Evolutionary conservation across 2,888 invertebrate species (phyloP), one percentile per base, ranked within the genome.

Genomic region (Neoaliturus tenellus): DNA sequence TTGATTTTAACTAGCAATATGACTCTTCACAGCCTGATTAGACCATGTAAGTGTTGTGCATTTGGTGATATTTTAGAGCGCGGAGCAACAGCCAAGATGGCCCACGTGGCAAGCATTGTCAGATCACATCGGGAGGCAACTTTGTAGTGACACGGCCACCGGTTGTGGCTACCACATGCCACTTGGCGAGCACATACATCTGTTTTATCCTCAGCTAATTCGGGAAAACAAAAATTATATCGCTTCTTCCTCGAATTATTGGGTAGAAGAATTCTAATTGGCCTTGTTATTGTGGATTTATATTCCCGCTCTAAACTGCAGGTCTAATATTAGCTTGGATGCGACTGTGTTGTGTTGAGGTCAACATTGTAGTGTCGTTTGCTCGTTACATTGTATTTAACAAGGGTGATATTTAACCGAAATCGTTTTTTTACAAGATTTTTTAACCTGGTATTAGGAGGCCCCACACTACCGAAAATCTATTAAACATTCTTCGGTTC

Each of bases 251-350:
- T 62, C 28, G 12, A 31, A 62, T 62, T 12, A 62, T 62, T 31
- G 31, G 62, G 62, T 62, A 8, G 62, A 62, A 62, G 62, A 62
- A 62, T 62, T 62, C 62, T 62, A 62, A 62, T 62, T 62, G 62
- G 62, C 62, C 62, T 62, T 62, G 62, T 62, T 62, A 62, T 62
- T 28, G 62, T 28, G 12, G 62, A 62, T 62, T 62, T 62, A 62
- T 62, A 62, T 31, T 31, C 62, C 62, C 62, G 28, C 31, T 62
- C 28, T 14, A 62, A 62, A 62, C 62, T 62, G 62, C 62, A 62
- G 62, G 62, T 62, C 62, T 62, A 62, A 62, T 28, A 28, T 28
- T 62, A 62, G 51, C 62, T 62, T 25, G 2, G 62, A 62, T 8
- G 62, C 62, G 31, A 62, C 62, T 14, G 62, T 28, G 62, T 62